Evolutionary conservation across 1,140 invertebrate species (phyloP), one percentile per base, ranked within the genome.

Genomic region (Charaxes varanes): DNA sequence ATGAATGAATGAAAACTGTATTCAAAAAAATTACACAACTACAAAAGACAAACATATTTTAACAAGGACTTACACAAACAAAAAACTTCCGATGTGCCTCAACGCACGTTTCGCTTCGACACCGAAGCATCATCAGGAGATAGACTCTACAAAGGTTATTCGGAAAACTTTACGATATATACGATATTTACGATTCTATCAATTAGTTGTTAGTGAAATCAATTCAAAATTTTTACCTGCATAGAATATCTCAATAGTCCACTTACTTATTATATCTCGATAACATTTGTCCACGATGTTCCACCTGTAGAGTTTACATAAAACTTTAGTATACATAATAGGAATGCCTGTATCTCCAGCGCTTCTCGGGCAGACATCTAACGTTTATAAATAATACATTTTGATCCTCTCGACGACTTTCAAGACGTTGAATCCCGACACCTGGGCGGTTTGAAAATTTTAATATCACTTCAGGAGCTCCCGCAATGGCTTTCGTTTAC

Each of bases 351-450:
- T 42, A 44, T 43, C 53, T 54, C 47, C 34, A 41, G 33, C 27
- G 31, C 33, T 54, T 50, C 38, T 43, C 30, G 31, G 30, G 22
- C 37, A 61, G 54, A 56, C 56, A 41, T 54, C 49, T 53, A 60
- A 45, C 38, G 46, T 67, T 66, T 65, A 71, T 74, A 71, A 71
- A 74, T 74, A 71, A 74, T 63, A 74, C 65, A 74, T 71, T 63
- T 61, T 54, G 54, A 70, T 73, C 58, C 53, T 60, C 57, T 46
- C 40, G 38, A 52, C 41, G 44, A 35, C 27, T 48, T 34, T 38
- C 32, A 41, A 46, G 47, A 44, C 55, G 47, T 40, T 43, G 46
- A 42, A 58, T 42, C 44, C 34, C 24, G 41, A 53, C 53, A 60
- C 59, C 55, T 62, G 43, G 45, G 35, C 19, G 48, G 46, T 53